These are phyloP conservation scores for Florisuga fusca DNA, from an alignment of 2,797 vertebrate genomes.

Conservation along the genomic window DNA sequence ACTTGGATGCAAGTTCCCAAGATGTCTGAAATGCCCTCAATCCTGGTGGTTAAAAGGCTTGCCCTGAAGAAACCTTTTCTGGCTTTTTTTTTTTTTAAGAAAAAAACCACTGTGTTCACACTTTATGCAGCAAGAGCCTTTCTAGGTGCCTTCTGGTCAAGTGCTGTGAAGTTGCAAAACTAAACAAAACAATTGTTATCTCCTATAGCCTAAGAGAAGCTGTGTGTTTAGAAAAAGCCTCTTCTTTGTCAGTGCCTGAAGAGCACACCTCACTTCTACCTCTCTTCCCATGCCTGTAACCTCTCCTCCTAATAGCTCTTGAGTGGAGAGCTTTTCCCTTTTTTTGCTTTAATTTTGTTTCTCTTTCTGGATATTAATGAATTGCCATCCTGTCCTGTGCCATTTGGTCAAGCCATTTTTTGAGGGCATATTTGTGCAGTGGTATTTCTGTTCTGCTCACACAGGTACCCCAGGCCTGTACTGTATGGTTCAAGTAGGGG, in stretches of 20 bases:
- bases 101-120: background rate
- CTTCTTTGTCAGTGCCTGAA: background rate
- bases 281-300: fast-evolving
- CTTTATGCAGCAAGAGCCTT: background rate
- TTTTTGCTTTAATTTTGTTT: background rate
- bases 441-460: background rate
- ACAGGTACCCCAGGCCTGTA: fast-evolving
- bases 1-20: fast-evolving
- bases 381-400: too few relatives aligned
- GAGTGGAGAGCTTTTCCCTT: background rate
- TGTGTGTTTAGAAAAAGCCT: background rate
- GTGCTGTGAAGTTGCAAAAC: background rate
- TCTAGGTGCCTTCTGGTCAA: background rate
- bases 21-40: background rate
- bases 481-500: background rate
- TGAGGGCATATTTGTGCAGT: background rate
- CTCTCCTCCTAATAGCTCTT: background rate
- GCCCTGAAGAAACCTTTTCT: background rate
- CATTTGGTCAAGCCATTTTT: background rate
- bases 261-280: background rate
- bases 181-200: background rate
- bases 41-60: fast-evolving
- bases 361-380: background rate
- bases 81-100: background rate
- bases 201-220: background rate